phyloP scores from a whole-genome alignment of 1,140 invertebrate species.

The Rhizoglyphus robini region DNA sequence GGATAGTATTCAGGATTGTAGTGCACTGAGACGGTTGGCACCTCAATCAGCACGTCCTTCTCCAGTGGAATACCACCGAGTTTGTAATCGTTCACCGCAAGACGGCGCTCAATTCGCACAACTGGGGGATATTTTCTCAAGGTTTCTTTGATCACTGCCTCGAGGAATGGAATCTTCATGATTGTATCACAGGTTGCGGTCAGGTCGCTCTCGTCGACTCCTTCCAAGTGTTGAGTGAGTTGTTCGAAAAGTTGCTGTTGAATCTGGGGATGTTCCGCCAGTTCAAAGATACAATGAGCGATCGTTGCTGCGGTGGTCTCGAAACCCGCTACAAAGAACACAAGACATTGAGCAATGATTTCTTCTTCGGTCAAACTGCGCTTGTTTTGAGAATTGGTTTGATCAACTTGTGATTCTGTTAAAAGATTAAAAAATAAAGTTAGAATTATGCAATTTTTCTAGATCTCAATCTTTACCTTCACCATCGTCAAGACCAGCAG shows the following conservation, averaged over 20 bases:
- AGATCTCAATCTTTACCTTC: not conserved
- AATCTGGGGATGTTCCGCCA: constrained; percentile 35
- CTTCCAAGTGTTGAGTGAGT: not conserved
- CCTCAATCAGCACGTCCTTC: constrained; percentile 19
- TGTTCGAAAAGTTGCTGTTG: constrained; percentile 34
- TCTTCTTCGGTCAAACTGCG: not conserved
- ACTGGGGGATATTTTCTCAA: constrained; percentile 32
- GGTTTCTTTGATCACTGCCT: constrained; percentile 34
- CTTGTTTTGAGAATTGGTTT: not conserved
- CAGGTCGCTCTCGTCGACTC: constrained; percentile 27
- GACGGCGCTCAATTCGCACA: not conserved
- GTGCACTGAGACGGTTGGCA: constrained; percentile 22
- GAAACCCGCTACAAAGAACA: constrained; percentile 26
- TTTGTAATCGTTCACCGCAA: constrained; percentile 17
- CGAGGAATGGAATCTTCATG: constrained; percentile 29
- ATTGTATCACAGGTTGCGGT: not conserved
- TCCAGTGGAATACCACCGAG: constrained; percentile 14
- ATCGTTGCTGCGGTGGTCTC: constrained; percentile 38
- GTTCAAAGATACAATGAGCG: constrained; percentile 36
- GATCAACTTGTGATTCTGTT: too few species aligned
- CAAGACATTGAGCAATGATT: constrained; percentile 7
- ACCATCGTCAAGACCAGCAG: not conserved
- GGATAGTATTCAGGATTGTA: constrained; percentile 24
- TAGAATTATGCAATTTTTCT: too few species aligned
- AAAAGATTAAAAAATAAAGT: too few species aligned